These are phyloP conservation scores for Picus viridis DNA, from an alignment of 2,797 vertebrate genomes.

Conservation along the genomic window DNA sequence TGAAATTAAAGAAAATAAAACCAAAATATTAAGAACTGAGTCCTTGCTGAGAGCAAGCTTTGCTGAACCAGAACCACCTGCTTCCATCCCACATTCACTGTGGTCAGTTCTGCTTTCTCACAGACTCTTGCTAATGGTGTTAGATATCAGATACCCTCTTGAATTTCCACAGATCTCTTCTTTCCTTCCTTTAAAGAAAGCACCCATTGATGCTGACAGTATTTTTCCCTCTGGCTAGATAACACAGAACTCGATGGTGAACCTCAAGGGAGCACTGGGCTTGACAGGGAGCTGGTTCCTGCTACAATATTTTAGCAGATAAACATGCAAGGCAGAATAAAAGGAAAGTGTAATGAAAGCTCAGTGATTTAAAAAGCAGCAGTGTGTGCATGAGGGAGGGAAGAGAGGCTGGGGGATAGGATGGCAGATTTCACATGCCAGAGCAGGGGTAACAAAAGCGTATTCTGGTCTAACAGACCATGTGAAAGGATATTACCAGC, in stretches of 20 bases:
- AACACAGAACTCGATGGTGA: background rate
- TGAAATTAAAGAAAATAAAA: background rate
- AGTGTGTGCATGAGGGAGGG: background rate
- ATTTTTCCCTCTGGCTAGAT: background rate
- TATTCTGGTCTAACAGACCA: constrained; percentile 29
- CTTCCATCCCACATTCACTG: background rate
- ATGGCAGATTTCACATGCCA: constrained; percentile 6
- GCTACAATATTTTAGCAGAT: background rate
- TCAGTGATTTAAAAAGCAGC: constrained; percentile 43
- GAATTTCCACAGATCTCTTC: background rate
- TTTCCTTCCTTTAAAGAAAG: background rate
- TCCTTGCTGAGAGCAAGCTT: background rate
- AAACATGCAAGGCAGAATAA: constrained; percentile 12
- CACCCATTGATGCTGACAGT: background rate
- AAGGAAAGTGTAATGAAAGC: constrained; percentile 38
- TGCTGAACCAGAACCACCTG: background rate
- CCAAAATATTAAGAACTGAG: background rate
- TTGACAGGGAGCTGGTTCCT: background rate
- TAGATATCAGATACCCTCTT: background rate
- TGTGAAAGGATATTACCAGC: constrained; percentile 43
- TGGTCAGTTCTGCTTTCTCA: background rate
- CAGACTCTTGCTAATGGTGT: background rate
- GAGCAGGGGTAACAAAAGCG: constrained; percentile 43
- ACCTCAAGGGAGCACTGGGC: background rate
- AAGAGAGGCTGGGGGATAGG: background rate